A percentile compares a stretch with the other conserved stretches of the same genome.
phyloP scores from a whole-genome alignment of 2,113 vertebrate genomes.

The Onychorhynchus coronatus region DNA sequence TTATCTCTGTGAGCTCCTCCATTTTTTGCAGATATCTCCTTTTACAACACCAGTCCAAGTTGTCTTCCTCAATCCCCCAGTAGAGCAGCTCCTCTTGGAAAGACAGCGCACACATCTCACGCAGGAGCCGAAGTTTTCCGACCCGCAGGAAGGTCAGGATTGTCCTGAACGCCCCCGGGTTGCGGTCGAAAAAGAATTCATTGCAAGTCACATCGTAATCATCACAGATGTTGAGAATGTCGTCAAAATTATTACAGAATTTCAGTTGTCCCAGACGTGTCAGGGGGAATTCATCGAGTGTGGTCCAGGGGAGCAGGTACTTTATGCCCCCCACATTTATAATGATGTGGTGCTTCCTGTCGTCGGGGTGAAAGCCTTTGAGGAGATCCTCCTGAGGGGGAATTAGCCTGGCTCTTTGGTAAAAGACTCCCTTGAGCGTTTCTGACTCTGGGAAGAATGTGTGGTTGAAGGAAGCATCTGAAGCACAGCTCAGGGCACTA shows the following conservation, averaged over 20 bases:
- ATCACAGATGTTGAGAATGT: slow-evolving; percentile 94
- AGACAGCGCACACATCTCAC: slow-evolving; percentile 93
- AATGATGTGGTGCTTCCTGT: slow-evolving; percentile 86
- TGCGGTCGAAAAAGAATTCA: slow-evolving; percentile 98
- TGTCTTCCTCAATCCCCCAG: slow-evolving; percentile 95
- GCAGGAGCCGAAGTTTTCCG: slow-evolving; percentile 88
- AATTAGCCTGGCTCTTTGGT: slow-evolving; percentile 86
- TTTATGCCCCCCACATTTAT: slow-evolving; percentile 96
- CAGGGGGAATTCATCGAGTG: slow-evolving; percentile 92
- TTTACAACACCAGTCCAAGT: slow-evolving; percentile 93
- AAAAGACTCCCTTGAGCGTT: slow-evolving; percentile 88
- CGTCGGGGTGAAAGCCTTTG: slow-evolving; percentile 64
- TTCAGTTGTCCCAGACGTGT: slow-evolving; percentile 90
- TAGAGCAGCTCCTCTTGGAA: slow-evolving; percentile 97
- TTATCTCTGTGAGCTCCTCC: slow-evolving; percentile 91
- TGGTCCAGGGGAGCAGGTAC: slow-evolving; percentile 95
- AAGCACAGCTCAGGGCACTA: slow-evolving; percentile 92
- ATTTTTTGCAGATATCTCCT: slow-evolving; percentile 90
- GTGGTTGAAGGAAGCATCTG: slow-evolving; percentile 84
- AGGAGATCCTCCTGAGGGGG: slow-evolving; percentile 62
- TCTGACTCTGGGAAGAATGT: slow-evolving; percentile 83
- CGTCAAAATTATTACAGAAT: slow-evolving; percentile 92
- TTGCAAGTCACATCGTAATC: slow-evolving; percentile 93
- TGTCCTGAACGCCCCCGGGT: slow-evolving; percentile 91
- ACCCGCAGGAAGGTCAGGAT: slow-evolving; percentile 94